Evolutionary conservation across 2,113 vertebrate species (phyloP), one percentile per base, ranked within the genome.

Genomic region (Excalfactoria chinensis): DNA sequence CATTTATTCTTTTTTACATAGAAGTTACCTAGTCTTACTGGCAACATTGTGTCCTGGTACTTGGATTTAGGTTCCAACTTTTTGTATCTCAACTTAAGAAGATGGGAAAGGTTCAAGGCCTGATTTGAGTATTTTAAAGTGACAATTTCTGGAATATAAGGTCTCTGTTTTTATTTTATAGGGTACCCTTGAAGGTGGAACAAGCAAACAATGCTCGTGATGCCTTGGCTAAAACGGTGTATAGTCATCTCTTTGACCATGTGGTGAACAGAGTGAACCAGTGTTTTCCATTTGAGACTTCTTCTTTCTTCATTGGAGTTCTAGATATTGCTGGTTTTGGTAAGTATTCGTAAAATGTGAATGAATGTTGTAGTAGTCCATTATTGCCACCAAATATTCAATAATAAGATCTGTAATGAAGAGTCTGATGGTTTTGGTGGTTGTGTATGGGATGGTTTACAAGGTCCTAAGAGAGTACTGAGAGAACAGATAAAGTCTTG

Each of bases 291-390:
- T 99, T 99, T 92, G 98, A 99, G 81, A 98, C 98, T 3, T 99
- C 99, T 2, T 97, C 98, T 69, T 99, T 97, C 97, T 99, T 99
- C 97, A 99, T 99, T 75, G 99, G 99, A 6, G 99, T 99, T 55
- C 97, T 99, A 95, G 99, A 99, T 97, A 99, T 99, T 92, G 99
- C 99, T 70, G 99, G 99, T 22, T 99, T 99, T 76, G 99, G 99
- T 99, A 82, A 97, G 98, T 97, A 60, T 58, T 11, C 5, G 13
- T 53, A 92, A 23, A 80, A 41, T 22, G 48, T 9, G 7, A 18
- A 17, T 12, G 40, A 9, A 14, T 51, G 17, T 11, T 58, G 25
- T 44, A 43, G 4, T 41, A 73, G 17, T 40, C 53, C 58, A 1
- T 62, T 69, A 30, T 67, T 43, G 23, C 6, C 46, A 16, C 17